These are phyloP conservation scores for Hiodon alosoides DNA, from an alignment of 2,113 vertebrate genomes.

Conservation along the genomic window DNA sequence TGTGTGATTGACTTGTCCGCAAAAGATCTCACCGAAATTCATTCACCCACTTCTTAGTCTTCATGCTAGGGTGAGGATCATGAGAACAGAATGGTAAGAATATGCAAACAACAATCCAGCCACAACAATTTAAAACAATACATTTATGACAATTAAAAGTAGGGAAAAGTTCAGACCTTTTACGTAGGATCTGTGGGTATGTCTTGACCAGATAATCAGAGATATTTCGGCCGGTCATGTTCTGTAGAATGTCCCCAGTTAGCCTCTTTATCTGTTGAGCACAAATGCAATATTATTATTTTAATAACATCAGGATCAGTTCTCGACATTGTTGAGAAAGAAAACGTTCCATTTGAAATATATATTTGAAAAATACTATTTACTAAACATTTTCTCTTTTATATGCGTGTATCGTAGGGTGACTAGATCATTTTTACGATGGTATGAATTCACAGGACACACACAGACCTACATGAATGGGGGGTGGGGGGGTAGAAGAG, in stretches of 20 bases:
- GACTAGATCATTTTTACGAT: no score
- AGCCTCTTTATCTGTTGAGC: constrained; percentile 50
- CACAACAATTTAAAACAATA: background rate
- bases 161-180: constrained; percentile 68
- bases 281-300: background rate
- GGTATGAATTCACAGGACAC: no score
- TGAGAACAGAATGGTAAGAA: constrained; percentile 6
- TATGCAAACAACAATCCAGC: background rate
- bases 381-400: no score
- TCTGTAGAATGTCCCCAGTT: constrained; percentile 80
- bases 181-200: constrained; percentile 84
- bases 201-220: constrained; percentile 96
- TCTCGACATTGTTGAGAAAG: no score
- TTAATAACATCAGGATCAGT: no score
- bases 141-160: background rate
- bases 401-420: no score
- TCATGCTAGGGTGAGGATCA: constrained; percentile 59
- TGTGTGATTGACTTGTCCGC: background rate
- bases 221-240: constrained; percentile 85
- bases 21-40: constrained; percentile 75
- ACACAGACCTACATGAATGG: no score
- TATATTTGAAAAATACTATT: no score
- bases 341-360: no score
- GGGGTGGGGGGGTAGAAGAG: no score
- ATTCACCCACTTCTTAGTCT: constrained; percentile 84